These are phyloP conservation scores for Thelaira solivaga DNA, from an alignment of 2,888 invertebrate species.

Conservation along the genomic window DNA sequence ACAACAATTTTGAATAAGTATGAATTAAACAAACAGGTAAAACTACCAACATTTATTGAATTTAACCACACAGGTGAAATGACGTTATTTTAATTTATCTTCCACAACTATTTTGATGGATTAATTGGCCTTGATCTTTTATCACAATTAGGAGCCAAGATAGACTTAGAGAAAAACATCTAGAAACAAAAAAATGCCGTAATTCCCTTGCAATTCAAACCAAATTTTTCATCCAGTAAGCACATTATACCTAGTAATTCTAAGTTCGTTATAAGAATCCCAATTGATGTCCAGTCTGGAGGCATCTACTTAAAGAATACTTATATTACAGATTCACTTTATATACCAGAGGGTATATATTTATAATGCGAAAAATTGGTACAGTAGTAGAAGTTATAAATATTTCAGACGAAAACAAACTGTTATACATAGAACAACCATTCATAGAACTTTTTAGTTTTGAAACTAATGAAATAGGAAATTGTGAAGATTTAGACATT, in stretches of 20 bases:
- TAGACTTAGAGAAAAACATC: not conserved
- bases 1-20: slow-evolving; percentile 33
- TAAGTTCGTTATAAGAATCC: not conserved
- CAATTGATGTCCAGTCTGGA: not conserved
- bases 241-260: not conserved
- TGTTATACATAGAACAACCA: not conserved
- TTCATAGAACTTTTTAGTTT: not conserved
- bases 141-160: slow-evolving; percentile 13
- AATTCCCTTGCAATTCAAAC: slow-evolving; percentile 9
- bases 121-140: slow-evolving; percentile 12
- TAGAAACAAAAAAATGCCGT: too few relatives aligned
- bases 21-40: slow-evolving; percentile 19
- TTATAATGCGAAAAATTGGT: too few relatives aligned
- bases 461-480: not conserved
- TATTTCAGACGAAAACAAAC: not conserved
- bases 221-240: slow-evolving; percentile 36
- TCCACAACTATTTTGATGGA: slow-evolving; percentile 55
- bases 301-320: too few relatives aligned
- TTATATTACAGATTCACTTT: too few relatives aligned
- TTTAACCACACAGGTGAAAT: slow-evolving; percentile 28
- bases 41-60: slow-evolving; percentile 30
- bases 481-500: not conserved
- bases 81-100: slow-evolving; percentile 45
- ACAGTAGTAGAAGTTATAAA: not conserved
- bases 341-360: not conserved